These are phyloP conservation scores for Symphodus melops DNA, from an alignment of 2,113 vertebrate species.

Conservation along the genomic window DNA sequence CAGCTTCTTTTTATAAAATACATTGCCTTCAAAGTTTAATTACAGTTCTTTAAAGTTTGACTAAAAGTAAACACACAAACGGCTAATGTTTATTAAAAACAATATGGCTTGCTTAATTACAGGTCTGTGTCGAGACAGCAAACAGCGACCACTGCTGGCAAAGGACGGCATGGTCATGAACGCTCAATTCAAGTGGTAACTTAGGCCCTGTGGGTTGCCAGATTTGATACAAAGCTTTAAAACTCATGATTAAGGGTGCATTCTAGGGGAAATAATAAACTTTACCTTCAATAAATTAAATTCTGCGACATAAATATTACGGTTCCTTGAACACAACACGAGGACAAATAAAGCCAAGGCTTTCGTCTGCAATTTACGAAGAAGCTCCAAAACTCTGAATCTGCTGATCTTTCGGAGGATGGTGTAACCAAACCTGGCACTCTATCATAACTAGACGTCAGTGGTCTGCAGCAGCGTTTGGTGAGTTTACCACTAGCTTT, in stretches of 20 bases:
- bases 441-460: constrained; percentile 57
- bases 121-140: not conserved
- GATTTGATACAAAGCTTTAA: not conserved
- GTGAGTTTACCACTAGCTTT: constrained; percentile 63
- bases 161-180: not conserved
- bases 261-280: not conserved
- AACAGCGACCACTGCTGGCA: constrained; percentile 49
- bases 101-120: not conserved
- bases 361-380: not conserved
- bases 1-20: too few relatives aligned
- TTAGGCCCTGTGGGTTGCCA: constrained; percentile 64
- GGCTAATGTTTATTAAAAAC: too few relatives aligned
- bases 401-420: not conserved
- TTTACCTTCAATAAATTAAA: rapidly evolving
- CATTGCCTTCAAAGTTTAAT: too few relatives aligned
- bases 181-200: not conserved
- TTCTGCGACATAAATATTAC: rapidly evolving
- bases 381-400: rapidly evolving
- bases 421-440: constrained; percentile 38
- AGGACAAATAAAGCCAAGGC: rapidly evolving
- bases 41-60: too few relatives aligned
- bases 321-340: rapidly evolving
- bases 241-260: rapidly evolving
- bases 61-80: too few relatives aligned
- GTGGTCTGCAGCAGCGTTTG: constrained; percentile 56